Percentiles rank a stretch among this genome's conserved stretches.
These are phyloP conservation scores for Tinea pellionella DNA, from an alignment of 2,888 invertebrate genomes.

Conservation along the genomic window DNA sequence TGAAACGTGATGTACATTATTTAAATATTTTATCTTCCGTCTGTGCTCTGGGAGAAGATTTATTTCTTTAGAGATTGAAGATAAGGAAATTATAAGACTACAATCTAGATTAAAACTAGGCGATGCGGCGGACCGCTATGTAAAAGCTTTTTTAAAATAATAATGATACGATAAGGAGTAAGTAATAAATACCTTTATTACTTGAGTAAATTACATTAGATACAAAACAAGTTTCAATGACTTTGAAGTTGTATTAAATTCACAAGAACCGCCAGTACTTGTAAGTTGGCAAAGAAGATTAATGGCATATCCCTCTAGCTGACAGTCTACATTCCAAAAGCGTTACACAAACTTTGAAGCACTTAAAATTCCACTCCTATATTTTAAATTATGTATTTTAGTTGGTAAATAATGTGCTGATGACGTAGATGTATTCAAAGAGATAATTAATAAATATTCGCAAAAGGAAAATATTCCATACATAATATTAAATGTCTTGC, in stretches of 20 bases:
- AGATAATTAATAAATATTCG: too few species aligned
- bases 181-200: too few species aligned
- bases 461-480: too few species aligned
- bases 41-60: not conserved
- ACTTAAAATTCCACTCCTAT: not conserved
- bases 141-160: too few species aligned
- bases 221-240: not conserved
- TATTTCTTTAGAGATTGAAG: slow-evolving; percentile 1
- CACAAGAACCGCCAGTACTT: not conserved
- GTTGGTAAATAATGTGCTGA: too few species aligned
- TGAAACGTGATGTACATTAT: slow-evolving; percentile 12
- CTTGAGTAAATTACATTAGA: not conserved
- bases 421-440: too few species aligned
- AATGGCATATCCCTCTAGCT: not conserved
- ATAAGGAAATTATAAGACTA: not conserved
- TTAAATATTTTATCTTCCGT: slow-evolving; percentile 10
- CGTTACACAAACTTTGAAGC: not conserved
- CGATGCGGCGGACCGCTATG: too few species aligned
- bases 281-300: not conserved
- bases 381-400: too few species aligned
- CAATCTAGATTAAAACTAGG: too few species aligned
- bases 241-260: not conserved
- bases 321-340: not conserved
- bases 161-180: too few species aligned
- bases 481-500: too few species aligned